phyloP scores from a whole-genome alignment of 2,888 invertebrate genomes.

The Tachina grossa region DNA sequence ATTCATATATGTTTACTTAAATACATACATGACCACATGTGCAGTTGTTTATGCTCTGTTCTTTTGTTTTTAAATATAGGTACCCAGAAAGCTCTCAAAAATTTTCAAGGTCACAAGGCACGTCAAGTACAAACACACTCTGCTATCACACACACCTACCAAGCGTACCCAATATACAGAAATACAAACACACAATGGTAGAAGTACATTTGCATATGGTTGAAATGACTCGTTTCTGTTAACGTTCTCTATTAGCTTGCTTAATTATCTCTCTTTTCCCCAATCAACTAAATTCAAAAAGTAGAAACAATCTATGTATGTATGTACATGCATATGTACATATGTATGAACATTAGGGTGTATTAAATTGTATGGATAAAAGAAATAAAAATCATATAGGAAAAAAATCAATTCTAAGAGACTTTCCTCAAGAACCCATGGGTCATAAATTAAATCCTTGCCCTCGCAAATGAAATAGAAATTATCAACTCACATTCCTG shows the following conservation, averaged over 20 bases:
- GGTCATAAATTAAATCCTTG: too few species aligned
- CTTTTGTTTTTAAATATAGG: conserved; percentile 35
- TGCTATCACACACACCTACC: neutral
- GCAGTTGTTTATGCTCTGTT: conserved; percentile 29
- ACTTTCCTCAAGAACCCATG: too few species aligned
- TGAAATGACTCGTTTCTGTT: conserved; percentile 28
- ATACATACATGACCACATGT: neutral
- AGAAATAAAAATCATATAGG: too few species aligned
- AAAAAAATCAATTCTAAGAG: too few species aligned
- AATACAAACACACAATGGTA: conserved; percentile 10
- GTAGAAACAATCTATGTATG: neutral
- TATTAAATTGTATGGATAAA: too few species aligned
- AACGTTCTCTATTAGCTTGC: conserved; percentile 9
- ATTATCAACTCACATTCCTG: too few species aligned
- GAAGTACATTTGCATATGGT: conserved; percentile 9
- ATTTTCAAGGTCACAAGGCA: conserved; percentile 69
- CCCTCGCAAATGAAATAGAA: too few species aligned
- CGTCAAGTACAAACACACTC: conserved; percentile 53
- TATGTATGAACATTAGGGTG: too few species aligned
- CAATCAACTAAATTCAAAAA: too few species aligned
- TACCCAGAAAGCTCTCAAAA: conserved; percentile 48
- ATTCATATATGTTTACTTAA: neutral
- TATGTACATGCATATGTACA: neutral
- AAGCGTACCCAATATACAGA: neutral
- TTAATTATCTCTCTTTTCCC: neutral